Evolutionary conservation across 2,797 vertebrate genomes (phyloP).

Genomic region (Pteronotus mesoamericanus): DNA sequence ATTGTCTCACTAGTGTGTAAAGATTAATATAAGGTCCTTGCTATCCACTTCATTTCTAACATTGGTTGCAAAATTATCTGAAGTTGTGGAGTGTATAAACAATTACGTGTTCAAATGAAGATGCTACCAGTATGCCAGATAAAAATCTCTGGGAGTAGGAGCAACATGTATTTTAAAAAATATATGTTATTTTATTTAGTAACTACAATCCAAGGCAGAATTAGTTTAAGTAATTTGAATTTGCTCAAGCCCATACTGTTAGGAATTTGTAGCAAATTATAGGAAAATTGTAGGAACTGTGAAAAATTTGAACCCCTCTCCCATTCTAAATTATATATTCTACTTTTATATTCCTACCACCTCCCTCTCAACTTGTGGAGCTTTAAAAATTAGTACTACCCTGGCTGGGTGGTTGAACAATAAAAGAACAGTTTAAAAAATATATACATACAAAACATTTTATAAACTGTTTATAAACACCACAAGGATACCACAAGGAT

Average conservation of each 20-base stretch:
- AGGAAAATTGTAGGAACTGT: not conserved
- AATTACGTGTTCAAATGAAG: not conserved
- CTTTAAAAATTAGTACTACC: not conserved
- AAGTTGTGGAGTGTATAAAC: not conserved
- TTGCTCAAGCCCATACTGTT: not conserved
- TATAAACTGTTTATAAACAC: too few species aligned
- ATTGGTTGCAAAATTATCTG: not conserved
- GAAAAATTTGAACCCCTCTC: not conserved
- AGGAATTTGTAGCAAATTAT: not conserved
- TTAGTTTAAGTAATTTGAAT: constrained; percentile 19
- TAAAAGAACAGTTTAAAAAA: too few species aligned
- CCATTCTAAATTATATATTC: not conserved
- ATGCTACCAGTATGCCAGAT: not conserved
- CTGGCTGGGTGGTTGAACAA: too few species aligned
- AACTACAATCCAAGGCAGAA: not conserved
- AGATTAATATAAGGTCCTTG: not conserved
- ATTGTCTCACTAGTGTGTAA: not conserved
- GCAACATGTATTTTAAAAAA: too few species aligned
- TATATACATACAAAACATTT: too few species aligned
- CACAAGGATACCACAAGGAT: too few species aligned
- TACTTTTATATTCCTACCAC: not conserved
- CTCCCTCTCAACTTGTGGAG: not conserved
- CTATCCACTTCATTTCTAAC: constrained; percentile 14
- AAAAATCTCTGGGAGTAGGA: not conserved
- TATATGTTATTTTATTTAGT: not conserved